These are phyloP conservation scores for Catharus fuscescens DNA, from an alignment of 2,113 vertebrate species.

Conservation along the genomic window DNA sequence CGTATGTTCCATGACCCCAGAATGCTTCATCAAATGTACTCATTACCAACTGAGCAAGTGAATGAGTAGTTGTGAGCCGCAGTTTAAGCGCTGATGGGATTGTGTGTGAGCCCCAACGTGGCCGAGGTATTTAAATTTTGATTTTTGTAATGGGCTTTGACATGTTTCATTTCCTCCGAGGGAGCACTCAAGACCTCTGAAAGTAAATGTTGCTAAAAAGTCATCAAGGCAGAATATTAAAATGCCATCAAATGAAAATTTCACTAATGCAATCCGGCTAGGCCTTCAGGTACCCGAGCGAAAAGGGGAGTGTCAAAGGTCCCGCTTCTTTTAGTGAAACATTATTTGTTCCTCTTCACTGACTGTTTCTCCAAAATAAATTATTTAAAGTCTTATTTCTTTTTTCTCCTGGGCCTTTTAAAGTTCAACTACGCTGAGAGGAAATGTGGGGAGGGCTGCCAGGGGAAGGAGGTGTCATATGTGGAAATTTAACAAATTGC, in stretches of 20 bases:
- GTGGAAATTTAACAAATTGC: conserved; percentile 38
- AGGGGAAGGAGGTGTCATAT: conserved; percentile 22
- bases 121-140: conserved; percentile 99
- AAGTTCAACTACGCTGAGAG: conserved; percentile 82
- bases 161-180: conserved; percentile 99
- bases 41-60: conserved; percentile 94
- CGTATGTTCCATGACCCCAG: conserved; percentile 96
- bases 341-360: conserved; percentile 99
- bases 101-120: conserved; percentile 93
- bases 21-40: conserved; percentile 99
- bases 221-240: conserved; percentile 99
- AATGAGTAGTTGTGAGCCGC: conserved; percentile 95
- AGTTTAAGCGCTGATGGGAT: conserved; percentile 92
- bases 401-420: conserved; percentile 85
- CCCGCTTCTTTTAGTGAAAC: conserved; percentile 94
- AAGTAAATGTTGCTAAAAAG: conserved; percentile 99
- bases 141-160: conserved; percentile 99
- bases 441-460: not conserved
- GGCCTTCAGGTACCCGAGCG: conserved; percentile 92
- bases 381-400: conserved; percentile 98
- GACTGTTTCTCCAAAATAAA: conserved; percentile 97
- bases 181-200: conserved; percentile 96
- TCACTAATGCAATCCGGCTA: conserved; percentile 96
- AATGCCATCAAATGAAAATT: conserved; percentile 99
- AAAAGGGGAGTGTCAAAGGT: conserved; percentile 85